These are phyloP conservation scores for Eulemur rubriventer DNA, from an alignment of 2,797 vertebrate species.

Conservation along the genomic window DNA sequence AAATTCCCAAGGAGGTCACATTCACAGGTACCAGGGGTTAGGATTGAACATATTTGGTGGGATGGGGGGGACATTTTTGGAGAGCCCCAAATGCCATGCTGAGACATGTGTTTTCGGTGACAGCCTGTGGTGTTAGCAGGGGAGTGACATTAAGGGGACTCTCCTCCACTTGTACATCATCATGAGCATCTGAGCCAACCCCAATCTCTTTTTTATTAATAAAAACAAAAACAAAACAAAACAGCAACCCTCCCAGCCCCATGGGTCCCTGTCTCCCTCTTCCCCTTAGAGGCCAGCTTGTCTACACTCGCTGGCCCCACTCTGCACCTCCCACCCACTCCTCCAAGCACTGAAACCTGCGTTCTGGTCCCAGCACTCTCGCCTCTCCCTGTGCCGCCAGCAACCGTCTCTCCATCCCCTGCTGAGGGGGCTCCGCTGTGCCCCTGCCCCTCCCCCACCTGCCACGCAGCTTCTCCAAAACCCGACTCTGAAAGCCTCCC, in stretches of 20 bases:
- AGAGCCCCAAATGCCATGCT: accelerated
- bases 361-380: background rate
- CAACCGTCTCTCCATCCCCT: too few relatives aligned
- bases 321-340: background rate
- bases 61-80: too few relatives aligned
- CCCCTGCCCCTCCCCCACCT: background rate
- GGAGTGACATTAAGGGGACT: background rate
- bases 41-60: background rate
- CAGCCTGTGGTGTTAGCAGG: background rate
- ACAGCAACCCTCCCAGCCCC: background rate
- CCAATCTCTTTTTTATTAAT: background rate
- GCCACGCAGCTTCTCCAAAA: background rate
- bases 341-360: background rate
- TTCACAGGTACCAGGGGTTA: too few relatives aligned
- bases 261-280: background rate
- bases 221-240: background rate
- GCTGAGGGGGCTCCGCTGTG: background rate
- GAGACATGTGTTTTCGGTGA: background rate
- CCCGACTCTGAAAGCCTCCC: accelerated
- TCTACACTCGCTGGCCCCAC: background rate
- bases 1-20: background rate
- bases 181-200: background rate
- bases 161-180: background rate
- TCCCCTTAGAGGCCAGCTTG: background rate
- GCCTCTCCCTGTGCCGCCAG: accelerated